phyloP scores from a whole-genome alignment of 2,797 vertebrate species.

The Smutsia temminckii region DNA sequence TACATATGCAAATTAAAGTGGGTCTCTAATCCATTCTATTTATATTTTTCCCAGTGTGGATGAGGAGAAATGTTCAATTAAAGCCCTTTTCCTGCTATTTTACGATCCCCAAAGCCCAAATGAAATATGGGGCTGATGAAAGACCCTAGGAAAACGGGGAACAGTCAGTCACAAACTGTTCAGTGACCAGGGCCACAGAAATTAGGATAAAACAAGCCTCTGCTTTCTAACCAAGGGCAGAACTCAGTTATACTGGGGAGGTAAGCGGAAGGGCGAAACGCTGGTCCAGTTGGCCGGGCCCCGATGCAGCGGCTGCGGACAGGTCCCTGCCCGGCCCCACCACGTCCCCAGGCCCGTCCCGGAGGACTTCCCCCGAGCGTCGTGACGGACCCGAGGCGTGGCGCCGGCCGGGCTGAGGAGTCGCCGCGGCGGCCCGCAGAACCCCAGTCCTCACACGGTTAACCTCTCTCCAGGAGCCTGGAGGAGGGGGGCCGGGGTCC shows the following conservation, averaged over 20 bases:
- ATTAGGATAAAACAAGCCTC: not conserved
- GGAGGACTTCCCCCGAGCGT: not conserved
- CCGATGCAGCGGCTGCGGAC: not conserved
- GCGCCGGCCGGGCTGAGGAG: not conserved
- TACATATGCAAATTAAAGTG: constrained; percentile 14
- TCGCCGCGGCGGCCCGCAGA: not conserved
- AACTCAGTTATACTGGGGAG: not conserved
- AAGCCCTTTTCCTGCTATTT: constrained; percentile 21
- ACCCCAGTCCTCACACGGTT: constrained; percentile 55
- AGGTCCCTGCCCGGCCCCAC: not conserved
- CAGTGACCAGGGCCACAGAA: not conserved
- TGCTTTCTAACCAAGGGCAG: not conserved
- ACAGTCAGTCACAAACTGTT: not conserved
- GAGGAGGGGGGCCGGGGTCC: not conserved
- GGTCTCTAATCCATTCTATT: constrained; percentile 29
- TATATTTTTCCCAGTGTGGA: constrained; percentile 11
- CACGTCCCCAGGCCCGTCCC: not conserved
- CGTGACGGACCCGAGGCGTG: not conserved
- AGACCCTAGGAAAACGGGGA: not conserved
- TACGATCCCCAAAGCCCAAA: constrained; percentile 39
- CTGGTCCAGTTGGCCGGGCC: not conserved
- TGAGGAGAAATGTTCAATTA: constrained; percentile 57
- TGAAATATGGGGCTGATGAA: constrained; percentile 14
- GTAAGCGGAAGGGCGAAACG: not conserved
- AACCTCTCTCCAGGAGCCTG: not conserved